phyloP scores from a whole-genome alignment of 2,797 vertebrate species.

The Setipinna tenuifilis region DNA sequence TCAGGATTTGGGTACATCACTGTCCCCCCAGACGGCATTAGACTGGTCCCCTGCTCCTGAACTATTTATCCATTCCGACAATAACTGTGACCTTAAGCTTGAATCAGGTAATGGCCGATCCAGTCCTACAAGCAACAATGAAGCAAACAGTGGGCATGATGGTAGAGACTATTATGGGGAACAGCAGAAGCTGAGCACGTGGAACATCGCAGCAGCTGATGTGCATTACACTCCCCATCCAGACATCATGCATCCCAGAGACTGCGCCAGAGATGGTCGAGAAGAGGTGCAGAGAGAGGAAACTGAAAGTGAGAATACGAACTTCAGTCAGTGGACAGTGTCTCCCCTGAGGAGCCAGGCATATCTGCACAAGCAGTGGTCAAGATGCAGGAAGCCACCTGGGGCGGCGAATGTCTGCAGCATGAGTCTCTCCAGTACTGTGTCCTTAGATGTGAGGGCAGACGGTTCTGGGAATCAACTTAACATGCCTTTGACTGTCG shows the following conservation, averaged over 20 bases:
- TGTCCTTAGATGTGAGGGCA: background rate
- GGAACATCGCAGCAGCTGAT: background rate
- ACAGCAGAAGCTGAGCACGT: background rate
- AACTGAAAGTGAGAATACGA: background rate
- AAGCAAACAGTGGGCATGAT: background rate
- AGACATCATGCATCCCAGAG: background rate
- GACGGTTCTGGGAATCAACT: background rate
- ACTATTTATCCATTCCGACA: background rate
- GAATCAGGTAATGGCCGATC: background rate
- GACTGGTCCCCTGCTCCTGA: background rate
- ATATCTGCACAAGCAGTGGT: constrained; percentile 16
- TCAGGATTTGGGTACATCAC: background rate
- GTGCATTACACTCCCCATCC: background rate
- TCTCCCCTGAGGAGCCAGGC: background rate
- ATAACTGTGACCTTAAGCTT: background rate
- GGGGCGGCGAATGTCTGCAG: background rate
- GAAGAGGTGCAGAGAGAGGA: background rate
- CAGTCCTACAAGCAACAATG: background rate
- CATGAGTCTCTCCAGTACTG: background rate
- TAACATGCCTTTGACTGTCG: background rate
- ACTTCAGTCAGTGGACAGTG: background rate
- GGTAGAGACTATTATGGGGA: background rate
- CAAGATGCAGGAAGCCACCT: background rate
- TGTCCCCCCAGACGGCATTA: background rate
- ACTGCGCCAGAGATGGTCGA: background rate